Evolutionary conservation across 2,113 vertebrate species (phyloP), one percentile per base, ranked within the genome.

Genomic region (Rhea americana): DNA sequence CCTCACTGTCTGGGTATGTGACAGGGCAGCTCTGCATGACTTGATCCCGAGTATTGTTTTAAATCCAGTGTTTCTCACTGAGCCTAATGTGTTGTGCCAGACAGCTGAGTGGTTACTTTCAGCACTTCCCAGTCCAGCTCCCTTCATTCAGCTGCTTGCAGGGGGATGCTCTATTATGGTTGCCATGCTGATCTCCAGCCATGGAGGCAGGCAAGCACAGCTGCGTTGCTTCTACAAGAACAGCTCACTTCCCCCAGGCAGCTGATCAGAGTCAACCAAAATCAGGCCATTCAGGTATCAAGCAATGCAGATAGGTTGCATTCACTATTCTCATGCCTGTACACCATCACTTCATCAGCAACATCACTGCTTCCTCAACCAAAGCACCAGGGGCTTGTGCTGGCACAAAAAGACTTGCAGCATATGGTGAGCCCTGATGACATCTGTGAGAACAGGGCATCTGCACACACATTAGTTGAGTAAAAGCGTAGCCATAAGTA

Each of bases 31-130:
- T 77, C 82, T 0, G 3, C 59, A 39, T 45, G 21, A 2, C 82
- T 85, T 94, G 92, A 96, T 93, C 95, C 94, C 30, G 0, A 28
- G 30, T 28, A 93, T 96, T 97, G 96, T 96, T 86, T 77, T 61
- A 80, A 93, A 91, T 43, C 71, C 91, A 16, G 39, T 30, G 2
- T 3, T 18, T 88, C 91, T 50, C 17, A n/a, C 59, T 91, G 90
- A 96, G 76, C 85, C 87, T 56, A 67, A 91, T 3, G 1, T 3
- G 0, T 17, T 9, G 55, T 95, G 92, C 89, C 95, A 95, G 74
- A 8, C 11, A 12, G 90, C 96, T 70, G 93, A 93, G 90, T 1
- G 11, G 48, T 12, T 58, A 56, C 78, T 94, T 90, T 79, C 1
- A 19, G 0, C 0, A 2, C 48, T 55, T 47, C 37, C 55, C 5